Evolutionary conservation across 2,797 vertebrate genomes (phyloP).

Genomic region (Phataginus tricuspis): DNA sequence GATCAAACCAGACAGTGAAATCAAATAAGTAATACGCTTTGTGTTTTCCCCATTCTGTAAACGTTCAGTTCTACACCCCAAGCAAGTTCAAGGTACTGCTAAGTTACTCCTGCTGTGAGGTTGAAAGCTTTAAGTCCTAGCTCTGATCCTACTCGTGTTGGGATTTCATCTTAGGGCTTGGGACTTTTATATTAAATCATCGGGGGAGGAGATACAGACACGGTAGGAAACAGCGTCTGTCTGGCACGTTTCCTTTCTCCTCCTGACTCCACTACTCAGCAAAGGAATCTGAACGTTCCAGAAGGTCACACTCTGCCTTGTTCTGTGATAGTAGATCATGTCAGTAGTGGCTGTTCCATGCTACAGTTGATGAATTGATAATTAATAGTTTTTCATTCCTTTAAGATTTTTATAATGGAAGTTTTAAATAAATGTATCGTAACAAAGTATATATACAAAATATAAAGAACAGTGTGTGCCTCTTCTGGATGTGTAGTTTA

Average conservation of each 20-base stretch:
- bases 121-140: background rate
- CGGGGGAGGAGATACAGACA: background rate
- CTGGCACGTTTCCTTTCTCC: background rate
- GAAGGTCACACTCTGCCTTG: background rate
- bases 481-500: background rate
- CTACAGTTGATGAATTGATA: background rate
- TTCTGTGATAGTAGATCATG: background rate
- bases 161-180: background rate
- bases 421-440: background rate
- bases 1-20: background rate
- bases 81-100: background rate
- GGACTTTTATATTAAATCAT: background rate
- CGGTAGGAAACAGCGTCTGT: background rate
- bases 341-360: background rate
- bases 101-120: background rate
- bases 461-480: background rate
- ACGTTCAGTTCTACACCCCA: background rate
- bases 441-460: background rate
- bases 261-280: background rate
- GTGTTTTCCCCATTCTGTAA: background rate
- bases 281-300: background rate
- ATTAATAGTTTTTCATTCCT: background rate
- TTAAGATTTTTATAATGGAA: background rate
- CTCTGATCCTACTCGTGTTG: background rate
- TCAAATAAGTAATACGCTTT: background rate